Conservation (phyloP, 2,113 vertebrate genomes). For the Dipodomys spectabilis region DNA sequence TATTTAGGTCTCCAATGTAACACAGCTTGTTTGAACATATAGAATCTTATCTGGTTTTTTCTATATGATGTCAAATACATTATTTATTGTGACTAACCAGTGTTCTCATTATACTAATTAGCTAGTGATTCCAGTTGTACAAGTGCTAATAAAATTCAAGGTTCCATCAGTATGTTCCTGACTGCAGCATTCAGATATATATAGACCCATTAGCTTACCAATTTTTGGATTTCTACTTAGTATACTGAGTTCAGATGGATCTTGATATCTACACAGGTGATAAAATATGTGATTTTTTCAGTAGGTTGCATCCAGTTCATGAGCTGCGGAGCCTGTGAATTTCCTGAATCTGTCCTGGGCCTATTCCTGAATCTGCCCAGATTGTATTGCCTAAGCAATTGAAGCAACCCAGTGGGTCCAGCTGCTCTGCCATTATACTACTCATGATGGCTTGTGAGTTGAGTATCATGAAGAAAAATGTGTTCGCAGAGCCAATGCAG, state of each 20-base stretch:
- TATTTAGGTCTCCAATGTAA: constrained; percentile 90
- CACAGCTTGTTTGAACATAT: constrained; percentile 88
- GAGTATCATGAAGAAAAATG: constrained; percentile 94
- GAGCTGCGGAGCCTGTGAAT: constrained; percentile 89
- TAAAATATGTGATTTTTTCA: constrained; percentile 92
- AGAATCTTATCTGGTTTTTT: neutral
- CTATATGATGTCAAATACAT: neutral
- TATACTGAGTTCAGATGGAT: constrained; percentile 90
- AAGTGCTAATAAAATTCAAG: neutral
- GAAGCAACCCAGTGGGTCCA: constrained; percentile 88
- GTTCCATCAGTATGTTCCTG: neutral
- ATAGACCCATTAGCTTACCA: constrained; percentile 79
- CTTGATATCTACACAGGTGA: constrained; percentile 88
- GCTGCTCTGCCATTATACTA: constrained; percentile 90
- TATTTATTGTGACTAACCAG: neutral
- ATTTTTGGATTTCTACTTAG: constrained; percentile 91
- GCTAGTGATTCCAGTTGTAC: neutral
- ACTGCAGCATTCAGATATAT: neutral
- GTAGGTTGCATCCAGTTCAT: constrained; percentile 91
- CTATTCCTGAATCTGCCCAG: constrained; percentile 89
- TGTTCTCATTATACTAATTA: neutral
- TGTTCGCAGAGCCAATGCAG: constrained; percentile 86
- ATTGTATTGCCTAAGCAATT: constrained; percentile 93
- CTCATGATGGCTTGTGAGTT: constrained; percentile 92
- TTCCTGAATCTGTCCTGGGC: constrained; percentile 89